Base-by-base conservation (phyloP, 2,113 vertebrate species). In the Catharus minimus region DNA sequence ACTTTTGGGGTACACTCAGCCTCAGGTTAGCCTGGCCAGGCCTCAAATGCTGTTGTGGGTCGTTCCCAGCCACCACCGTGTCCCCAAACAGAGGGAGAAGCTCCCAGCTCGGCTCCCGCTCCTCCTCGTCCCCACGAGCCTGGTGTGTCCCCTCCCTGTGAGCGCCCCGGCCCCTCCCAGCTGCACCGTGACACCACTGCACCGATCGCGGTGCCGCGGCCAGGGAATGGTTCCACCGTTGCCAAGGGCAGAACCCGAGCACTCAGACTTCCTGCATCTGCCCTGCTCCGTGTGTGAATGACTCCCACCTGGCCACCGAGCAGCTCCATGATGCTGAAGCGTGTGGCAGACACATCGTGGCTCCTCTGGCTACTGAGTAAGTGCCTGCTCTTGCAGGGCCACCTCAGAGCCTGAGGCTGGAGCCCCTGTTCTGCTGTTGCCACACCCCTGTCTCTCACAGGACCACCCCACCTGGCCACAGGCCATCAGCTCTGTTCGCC, bases 141-240 rank as follows among this genome's bases (percentile, higher is more conserved):
- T 0, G 3, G 32, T 11, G 14, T 2, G 43, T 15, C 18, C 61
- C 46, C 24, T 60, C 49, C 24, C 15, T 1, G 2, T 8, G 36
- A 1, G 11, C 10, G 33, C 24, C 47, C n/a, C 43, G 0, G 16
- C 19, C 52, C 56, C 18, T 49, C 64, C 22, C 52, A 2, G 24
- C 67, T 1, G 21, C 2, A 0, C 1, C 21, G 27, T 39, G 68
- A 58, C 23, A 4, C 11, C 55, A 2, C 32, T 1, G 13, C 1
- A 4, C 67, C 5, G 26, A 19, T 1, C 3, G 72, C 10, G n/a
- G 13, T 3, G 0, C 58, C n/a, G 1, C 0, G 6, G 16, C 82
- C 36, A 2, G 13, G 28, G 41, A 7, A 24, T 20, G 66, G 60
- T 90, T 84, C 74, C 60, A 2, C 30, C 5, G 88, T 90, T 90